These are phyloP conservation scores for Notothenia coriiceps DNA, from an alignment of 2,113 vertebrate species.

Conservation along the genomic window DNA sequence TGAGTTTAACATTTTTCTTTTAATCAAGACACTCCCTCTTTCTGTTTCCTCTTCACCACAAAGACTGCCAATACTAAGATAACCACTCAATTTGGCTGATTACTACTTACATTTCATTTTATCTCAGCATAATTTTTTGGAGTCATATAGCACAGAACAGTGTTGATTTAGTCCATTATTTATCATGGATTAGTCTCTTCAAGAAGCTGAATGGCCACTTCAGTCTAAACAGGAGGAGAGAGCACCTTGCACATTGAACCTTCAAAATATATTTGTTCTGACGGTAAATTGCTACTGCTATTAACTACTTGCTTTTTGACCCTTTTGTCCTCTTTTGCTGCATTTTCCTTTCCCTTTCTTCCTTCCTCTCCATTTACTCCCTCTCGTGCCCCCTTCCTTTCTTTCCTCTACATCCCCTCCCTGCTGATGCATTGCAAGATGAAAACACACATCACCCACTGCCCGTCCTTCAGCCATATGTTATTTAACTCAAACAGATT, in stretches of 20 bases:
- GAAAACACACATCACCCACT: background rate
- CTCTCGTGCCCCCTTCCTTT: background rate
- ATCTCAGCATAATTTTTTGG: background rate
- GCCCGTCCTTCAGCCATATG: background rate
- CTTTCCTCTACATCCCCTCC: background rate
- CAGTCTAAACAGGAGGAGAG: too few relatives aligned
- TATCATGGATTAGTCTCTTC: background rate
- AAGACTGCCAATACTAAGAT: background rate
- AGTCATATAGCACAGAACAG: background rate
- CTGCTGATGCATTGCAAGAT: background rate
- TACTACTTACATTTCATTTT: background rate
- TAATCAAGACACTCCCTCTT: background rate
- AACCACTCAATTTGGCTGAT: background rate
- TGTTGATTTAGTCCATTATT: background rate
- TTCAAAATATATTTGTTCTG: background rate
- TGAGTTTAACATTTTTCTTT: background rate
- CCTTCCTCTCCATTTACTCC: background rate
- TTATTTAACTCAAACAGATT: constrained; percentile 4
- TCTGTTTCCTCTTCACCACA: background rate
- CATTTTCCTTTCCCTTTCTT: too few relatives aligned
- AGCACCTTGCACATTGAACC: too few relatives aligned
- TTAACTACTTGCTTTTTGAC: background rate
- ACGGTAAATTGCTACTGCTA: background rate
- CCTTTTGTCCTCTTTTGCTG: background rate
- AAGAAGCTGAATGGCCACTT: background rate